Conservation (phyloP, 2,797 vertebrate genomes). For the Avahi laniger region DNA sequence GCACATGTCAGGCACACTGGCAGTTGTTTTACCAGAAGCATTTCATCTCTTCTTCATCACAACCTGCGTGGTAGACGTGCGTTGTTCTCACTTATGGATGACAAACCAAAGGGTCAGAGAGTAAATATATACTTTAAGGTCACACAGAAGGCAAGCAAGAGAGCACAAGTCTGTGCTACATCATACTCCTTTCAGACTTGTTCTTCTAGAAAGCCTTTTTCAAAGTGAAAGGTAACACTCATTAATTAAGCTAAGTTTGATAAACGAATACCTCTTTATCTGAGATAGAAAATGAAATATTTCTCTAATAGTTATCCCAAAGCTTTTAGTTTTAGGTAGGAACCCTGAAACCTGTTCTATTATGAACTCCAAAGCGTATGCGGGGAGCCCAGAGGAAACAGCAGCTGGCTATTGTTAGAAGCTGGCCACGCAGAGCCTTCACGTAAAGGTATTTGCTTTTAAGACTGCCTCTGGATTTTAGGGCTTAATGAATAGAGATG, state of each 20-base stretch:
- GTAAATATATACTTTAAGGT: not conserved
- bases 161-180: not conserved
- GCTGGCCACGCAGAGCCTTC: not conserved
- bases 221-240: not conserved
- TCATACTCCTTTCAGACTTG: not conserved
- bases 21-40: accelerated
- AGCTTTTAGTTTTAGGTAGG: not conserved
- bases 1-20: not conserved
- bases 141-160: not conserved
- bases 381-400: not conserved
- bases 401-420: not conserved
- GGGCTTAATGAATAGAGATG: not conserved
- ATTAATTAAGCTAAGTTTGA: not conserved
- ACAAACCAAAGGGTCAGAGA: not conserved
- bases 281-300: not conserved
- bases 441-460: not conserved
- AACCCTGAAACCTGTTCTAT: not conserved
- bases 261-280: not conserved
- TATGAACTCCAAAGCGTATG: not conserved
- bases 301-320: not conserved
- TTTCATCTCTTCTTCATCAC: not conserved
- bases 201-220: not conserved
- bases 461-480: not conserved
- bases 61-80: not conserved
- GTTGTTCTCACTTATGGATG: not conserved